phyloP scores from a whole-genome alignment of 2,888 invertebrate genomes.

The Bembecia ichneumoniformis region DNA sequence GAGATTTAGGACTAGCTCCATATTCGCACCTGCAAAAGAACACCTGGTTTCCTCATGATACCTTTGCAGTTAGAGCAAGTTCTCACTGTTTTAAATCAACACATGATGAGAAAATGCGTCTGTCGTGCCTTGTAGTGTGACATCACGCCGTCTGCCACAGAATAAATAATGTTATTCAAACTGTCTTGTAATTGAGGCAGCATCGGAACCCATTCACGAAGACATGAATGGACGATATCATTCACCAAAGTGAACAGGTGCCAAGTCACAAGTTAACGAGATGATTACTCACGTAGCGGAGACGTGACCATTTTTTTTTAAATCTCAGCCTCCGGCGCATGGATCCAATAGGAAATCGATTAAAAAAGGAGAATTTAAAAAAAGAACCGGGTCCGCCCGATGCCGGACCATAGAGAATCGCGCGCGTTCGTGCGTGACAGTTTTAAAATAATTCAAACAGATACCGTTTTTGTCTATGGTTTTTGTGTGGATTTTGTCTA shows the following conservation, averaged over 20 bases:
- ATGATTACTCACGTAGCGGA: constrained; percentile 45
- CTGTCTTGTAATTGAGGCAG: background rate
- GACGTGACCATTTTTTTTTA: constrained; percentile 33
- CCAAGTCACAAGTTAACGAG: constrained; percentile 54
- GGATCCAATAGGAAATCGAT: constrained; percentile 16
- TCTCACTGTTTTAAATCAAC: no score
- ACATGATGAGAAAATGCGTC: no score
- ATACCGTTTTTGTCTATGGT: constrained; percentile 29
- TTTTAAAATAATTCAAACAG: constrained; percentile 32
- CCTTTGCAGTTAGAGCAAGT: no score
- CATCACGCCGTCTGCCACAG: background rate
- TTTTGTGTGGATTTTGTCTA: constrained; percentile 12
- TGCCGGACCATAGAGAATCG: constrained; percentile 37
- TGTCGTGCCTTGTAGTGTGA: no score
- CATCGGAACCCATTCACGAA: constrained; percentile 6
- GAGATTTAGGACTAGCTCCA: no score
- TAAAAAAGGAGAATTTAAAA: constrained; percentile 15
- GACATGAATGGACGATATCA: constrained; percentile 6
- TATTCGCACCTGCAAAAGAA: no score
- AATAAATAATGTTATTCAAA: background rate
- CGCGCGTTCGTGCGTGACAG: constrained; percentile 33
- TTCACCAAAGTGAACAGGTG: constrained; percentile 18
- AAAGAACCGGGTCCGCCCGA: constrained; percentile 22
- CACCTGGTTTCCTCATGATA: no score
- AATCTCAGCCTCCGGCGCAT: constrained; percentile 22